These are phyloP conservation scores for Cyprinodon brontotheroides DNA, from an alignment of 2,113 vertebrate genomes.

Conservation along the genomic window DNA sequence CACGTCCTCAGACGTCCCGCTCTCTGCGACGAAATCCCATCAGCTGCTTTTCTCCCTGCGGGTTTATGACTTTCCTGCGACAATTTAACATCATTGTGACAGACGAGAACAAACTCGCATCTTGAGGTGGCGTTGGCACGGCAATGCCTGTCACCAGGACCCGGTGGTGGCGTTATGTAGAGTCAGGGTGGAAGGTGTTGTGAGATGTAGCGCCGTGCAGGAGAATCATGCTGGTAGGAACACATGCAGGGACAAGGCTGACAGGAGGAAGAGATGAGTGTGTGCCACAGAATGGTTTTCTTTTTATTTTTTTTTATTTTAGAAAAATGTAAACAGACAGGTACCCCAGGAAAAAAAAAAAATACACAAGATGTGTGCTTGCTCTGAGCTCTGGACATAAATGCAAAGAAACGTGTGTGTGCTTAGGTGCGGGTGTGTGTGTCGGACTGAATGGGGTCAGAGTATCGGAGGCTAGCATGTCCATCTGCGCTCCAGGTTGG, in stretches of 20 bases:
- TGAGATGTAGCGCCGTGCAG: slow-evolving; percentile 44
- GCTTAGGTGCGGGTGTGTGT: slow-evolving; percentile 1
- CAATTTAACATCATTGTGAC: slow-evolving; percentile 52
- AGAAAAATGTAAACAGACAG: slow-evolving; percentile 10
- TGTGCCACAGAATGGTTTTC: slow-evolving; percentile 8
- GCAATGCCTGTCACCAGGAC: slow-evolving; percentile 54
- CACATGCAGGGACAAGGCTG: slow-evolving; percentile 59
- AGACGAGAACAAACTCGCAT: slow-evolving; percentile 59
- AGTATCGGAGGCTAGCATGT: slow-evolving; percentile 20
- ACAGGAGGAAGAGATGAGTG: slow-evolving; percentile 22
- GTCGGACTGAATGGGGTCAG: slow-evolving; percentile 31
- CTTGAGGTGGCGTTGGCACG: slow-evolving; percentile 62
- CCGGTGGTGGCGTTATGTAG: slow-evolving; percentile 32
- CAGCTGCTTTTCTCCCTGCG: slow-evolving; percentile 32
- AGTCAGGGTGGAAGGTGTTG: slow-evolving; percentile 58
- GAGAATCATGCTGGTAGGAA: slow-evolving; percentile 64
- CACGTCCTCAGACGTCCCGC: slow-evolving; percentile 5
- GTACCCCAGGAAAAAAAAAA: slow-evolving; percentile 22
- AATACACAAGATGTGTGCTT: slow-evolving; percentile 31
- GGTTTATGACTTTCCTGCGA: slow-evolving; percentile 49
- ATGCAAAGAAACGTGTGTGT: slow-evolving; percentile 8
- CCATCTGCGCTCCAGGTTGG: slow-evolving; percentile 40
- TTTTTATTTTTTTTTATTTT: neutral
- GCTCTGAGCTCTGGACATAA: slow-evolving; percentile 24
- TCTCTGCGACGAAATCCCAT: slow-evolving; percentile 25